Percentiles rank a stretch among this genome's conserved stretches.
Evolutionary conservation across 2,113 vertebrate genomes (phyloP).

Genomic region (Psephotus haematonotus): DNA sequence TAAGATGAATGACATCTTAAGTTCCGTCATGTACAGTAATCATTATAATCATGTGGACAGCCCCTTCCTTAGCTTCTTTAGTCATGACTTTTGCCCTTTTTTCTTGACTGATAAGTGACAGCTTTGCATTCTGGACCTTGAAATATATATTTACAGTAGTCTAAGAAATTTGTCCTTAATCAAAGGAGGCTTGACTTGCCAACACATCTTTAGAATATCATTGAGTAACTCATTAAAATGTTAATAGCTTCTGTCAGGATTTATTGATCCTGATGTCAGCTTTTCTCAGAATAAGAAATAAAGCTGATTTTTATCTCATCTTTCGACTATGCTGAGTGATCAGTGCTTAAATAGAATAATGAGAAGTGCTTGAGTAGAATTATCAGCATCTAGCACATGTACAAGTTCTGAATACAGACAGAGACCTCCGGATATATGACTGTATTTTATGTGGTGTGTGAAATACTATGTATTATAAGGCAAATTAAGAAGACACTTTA

Average conservation of each 20-base stretch:
- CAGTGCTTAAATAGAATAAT: constrained; percentile 55
- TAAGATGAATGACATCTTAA: constrained; percentile 3
- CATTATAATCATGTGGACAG: background rate
- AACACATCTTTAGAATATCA: constrained; percentile 72
- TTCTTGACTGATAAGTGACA: constrained; percentile 63
- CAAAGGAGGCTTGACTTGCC: constrained; percentile 69
- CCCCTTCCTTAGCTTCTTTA: constrained; percentile 55
- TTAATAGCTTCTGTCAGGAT: constrained; percentile 78
- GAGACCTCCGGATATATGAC: background rate
- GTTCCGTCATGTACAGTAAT: constrained; percentile 31
- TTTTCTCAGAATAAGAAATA: constrained; percentile 70
- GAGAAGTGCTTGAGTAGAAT: constrained; percentile 47
- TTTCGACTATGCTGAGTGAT: constrained; percentile 34
- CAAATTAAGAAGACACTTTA: background rate
- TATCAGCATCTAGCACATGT: constrained; percentile 24
- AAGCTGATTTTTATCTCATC: constrained; percentile 67
- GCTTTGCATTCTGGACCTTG: constrained; percentile 26
- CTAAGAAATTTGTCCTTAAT: constrained; percentile 67
- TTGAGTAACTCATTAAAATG: constrained; percentile 79
- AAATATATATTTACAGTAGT: constrained; percentile 74
- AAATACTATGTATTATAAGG: background rate
- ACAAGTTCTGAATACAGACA: background rate
- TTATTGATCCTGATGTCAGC: constrained; percentile 81
- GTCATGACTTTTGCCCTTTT: constrained; percentile 59
- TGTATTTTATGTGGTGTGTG: background rate